Evolutionary conservation across 2,113 vertebrate species (phyloP).

Genomic region (Anser brachyrhynchus): DNA sequence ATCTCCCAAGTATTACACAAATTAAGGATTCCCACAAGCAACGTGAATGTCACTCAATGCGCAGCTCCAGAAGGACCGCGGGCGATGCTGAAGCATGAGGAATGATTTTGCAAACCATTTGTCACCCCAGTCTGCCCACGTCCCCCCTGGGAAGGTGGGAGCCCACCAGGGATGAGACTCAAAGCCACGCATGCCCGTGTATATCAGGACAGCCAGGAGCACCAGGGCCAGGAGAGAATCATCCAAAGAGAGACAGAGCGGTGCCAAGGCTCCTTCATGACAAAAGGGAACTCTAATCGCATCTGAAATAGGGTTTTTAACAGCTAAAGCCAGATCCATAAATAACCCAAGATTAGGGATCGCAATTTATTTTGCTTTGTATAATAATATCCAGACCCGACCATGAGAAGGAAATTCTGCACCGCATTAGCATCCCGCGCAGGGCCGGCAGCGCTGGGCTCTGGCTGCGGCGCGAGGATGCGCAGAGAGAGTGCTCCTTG

Average conservation of each 20-base stretch:
- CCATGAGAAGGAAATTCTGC: background rate
- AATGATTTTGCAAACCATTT: background rate
- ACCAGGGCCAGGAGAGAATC: background rate
- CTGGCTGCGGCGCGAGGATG: background rate
- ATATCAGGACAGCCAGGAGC: background rate
- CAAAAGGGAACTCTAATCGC: background rate
- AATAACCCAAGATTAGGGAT: background rate
- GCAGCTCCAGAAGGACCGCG: background rate
- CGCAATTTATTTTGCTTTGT: background rate
- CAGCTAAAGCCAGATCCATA: background rate
- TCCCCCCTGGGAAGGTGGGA: background rate
- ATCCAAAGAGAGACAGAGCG: background rate
- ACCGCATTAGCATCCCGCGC: background rate
- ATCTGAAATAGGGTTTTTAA: background rate
- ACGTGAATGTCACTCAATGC: accelerated
- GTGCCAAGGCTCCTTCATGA: background rate
- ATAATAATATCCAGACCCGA: slow-evolving; percentile 13
- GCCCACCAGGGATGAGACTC: background rate
- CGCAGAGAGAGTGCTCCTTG: background rate
- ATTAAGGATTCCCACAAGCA: background rate
- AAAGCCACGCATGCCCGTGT: accelerated
- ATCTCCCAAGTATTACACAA: background rate
- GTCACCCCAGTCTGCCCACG: background rate
- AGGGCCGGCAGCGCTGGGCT: background rate
- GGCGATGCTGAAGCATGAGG: background rate